Conservation (phyloP, 2,113 vertebrate species). For the Ciconia stormi region DNA sequence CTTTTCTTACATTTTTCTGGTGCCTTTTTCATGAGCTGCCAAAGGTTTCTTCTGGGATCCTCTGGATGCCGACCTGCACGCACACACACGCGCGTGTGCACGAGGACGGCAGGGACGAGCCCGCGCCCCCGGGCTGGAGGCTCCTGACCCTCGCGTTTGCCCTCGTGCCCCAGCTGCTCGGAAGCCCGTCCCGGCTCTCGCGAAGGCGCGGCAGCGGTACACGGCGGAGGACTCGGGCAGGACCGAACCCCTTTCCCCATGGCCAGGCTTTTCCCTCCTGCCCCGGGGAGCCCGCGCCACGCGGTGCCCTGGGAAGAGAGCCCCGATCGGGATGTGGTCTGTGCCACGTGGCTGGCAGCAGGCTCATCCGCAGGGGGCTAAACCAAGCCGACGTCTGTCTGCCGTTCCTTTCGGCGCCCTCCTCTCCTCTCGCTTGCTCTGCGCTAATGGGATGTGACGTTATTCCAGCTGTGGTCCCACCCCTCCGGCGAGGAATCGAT, state of each 20-base stretch:
- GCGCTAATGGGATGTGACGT: not conserved
- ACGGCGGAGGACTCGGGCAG: fast-evolving
- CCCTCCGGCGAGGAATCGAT: not conserved
- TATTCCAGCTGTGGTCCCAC: not conserved
- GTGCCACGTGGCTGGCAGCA: not conserved
- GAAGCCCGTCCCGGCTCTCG: fast-evolving
- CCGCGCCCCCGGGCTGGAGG: not conserved
- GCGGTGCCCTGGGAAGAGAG: not conserved
- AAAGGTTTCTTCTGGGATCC: not conserved
- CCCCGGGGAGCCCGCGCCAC: not conserved
- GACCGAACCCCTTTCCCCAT: not conserved
- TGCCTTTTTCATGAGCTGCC: not conserved
- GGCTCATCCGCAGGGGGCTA: not conserved
- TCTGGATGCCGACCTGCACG: not conserved
- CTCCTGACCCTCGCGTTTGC: fast-evolving
- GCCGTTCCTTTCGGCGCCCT: fast-evolving
- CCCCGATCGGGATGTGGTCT: fast-evolving
- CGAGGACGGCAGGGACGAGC: fast-evolving
- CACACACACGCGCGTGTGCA: not conserved
- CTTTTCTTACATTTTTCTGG: slow-evolving; percentile 67
- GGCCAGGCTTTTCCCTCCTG: not conserved
- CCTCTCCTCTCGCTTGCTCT: not conserved
- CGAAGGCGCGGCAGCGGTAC: not conserved
- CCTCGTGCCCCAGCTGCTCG: not conserved
- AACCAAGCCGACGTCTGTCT: not conserved